phyloP scores from a whole-genome alignment of 2,888 invertebrate species.

The Drosophila parthenogenetica region DNA sequence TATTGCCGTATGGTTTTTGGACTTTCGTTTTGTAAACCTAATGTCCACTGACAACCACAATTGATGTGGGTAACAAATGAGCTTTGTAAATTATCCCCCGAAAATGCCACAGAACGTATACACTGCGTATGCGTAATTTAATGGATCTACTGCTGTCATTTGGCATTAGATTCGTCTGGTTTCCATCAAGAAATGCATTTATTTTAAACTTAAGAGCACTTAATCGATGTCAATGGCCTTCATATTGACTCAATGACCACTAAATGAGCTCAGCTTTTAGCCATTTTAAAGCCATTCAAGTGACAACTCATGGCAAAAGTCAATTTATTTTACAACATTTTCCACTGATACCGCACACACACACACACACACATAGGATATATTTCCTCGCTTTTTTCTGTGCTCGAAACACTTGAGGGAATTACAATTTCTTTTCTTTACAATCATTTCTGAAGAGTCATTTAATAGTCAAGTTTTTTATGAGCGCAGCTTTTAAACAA shows the following conservation, averaged over 20 bases:
- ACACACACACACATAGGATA: too few relatives aligned
- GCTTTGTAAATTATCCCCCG: constrained; percentile 20
- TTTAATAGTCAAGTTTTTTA: constrained; percentile 27
- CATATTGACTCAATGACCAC: neutral
- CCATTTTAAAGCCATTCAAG: constrained; percentile 40
- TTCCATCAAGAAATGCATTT: constrained; percentile 25
- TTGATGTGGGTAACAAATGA: constrained; percentile 38
- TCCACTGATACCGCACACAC: neutral
- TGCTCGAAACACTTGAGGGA: constrained; percentile 36
- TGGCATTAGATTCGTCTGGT: constrained; percentile 7
- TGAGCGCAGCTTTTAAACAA: constrained; percentile 3
- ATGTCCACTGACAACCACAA: constrained; percentile 39
- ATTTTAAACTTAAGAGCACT: constrained; percentile 21
- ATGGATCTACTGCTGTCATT: constrained; percentile 13
- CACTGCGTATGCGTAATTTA: constrained; percentile 50
- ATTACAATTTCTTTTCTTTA: constrained; percentile 9
- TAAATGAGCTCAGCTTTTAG: constrained; percentile 10
- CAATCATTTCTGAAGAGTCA: constrained; percentile 33
- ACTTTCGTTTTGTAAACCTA: constrained; percentile 17
- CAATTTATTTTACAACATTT: constrained; percentile 33
- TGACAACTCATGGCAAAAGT: constrained; percentile 47
- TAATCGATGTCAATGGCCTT: constrained; percentile 21
- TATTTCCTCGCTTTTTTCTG: too few relatives aligned
- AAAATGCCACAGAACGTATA: constrained; percentile 6
- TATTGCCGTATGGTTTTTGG: neutral